A percentile compares a stretch with the other conserved stretches of the same genome.
Conservation (phyloP, 2,113 vertebrate species). For the Rhagologus leucostigma region DNA sequence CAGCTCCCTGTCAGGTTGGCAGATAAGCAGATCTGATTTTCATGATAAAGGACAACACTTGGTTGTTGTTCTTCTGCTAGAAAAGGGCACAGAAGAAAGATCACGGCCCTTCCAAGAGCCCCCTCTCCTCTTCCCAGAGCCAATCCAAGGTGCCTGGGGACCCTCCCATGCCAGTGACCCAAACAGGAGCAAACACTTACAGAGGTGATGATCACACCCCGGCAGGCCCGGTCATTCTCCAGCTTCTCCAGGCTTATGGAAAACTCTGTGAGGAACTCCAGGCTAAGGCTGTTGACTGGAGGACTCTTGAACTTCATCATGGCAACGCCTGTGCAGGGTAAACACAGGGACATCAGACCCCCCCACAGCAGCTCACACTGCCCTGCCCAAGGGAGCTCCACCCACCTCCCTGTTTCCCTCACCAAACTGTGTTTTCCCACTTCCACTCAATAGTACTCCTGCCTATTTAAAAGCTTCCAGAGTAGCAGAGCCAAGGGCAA, state of each 20-base stretch:
- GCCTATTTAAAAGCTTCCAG: not conserved
- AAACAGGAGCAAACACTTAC: conserved; percentile 45
- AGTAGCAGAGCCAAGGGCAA: not conserved
- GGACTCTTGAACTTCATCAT: conserved; percentile 83
- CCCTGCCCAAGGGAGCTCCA: not conserved
- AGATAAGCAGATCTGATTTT: not conserved
- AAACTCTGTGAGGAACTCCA: conserved; percentile 90
- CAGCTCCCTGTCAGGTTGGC: not conserved
- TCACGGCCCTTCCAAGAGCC: not conserved
- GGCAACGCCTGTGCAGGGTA: conserved; percentile 75
- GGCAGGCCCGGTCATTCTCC: conserved; percentile 84
- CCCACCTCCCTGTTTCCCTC: not conserved
- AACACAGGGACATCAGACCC: not conserved
- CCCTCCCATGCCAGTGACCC: rapidly evolving
- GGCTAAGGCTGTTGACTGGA: conserved; percentile 89
- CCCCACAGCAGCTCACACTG: not conserved
- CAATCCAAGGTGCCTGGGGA: not conserved
- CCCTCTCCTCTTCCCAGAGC: not conserved
- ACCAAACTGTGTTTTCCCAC: rapidly evolving
- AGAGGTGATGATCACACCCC: conserved; percentile 86
- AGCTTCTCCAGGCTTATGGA: conserved; percentile 87
- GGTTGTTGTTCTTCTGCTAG: not conserved
- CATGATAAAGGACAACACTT: not conserved
- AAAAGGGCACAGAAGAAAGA: not conserved
- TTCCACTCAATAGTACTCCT: not conserved